Percentiles rank a stretch among this genome's conserved stretches.
Evolutionary conservation across 1,140 invertebrate species (phyloP).

Genomic region (Zaprionus lachaisei): DNA sequence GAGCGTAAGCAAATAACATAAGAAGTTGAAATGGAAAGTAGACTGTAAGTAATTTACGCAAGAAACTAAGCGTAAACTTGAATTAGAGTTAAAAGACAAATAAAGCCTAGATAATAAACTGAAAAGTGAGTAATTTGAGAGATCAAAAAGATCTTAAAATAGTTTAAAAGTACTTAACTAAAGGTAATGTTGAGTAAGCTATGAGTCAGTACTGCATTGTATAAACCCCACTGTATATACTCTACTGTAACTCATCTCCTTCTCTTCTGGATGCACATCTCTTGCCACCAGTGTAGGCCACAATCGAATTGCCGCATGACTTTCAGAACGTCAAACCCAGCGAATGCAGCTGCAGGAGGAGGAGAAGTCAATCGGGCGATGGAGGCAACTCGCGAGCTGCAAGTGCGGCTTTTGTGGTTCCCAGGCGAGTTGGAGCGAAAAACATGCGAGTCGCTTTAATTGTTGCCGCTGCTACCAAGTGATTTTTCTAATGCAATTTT

Average conservation of each 20-base stretch:
- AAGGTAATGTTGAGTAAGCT: background rate
- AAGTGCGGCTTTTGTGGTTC: constrained; percentile 76
- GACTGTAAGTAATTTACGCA: background rate
- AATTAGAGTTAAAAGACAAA: too few relatives aligned
- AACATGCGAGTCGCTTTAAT: constrained; percentile 80
- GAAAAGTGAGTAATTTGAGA: background rate
- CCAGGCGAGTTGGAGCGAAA: constrained; percentile 73
- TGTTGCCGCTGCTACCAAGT: constrained; percentile 73
- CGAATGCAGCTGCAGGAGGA: constrained; percentile 19
- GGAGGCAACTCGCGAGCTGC: constrained; percentile 20
- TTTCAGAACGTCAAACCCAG: constrained; percentile 69
- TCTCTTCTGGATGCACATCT: constrained; percentile 8
- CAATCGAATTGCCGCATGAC: constrained; percentile 50
- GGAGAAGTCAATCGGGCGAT: background rate
- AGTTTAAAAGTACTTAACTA: background rate
- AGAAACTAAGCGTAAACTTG: too few relatives aligned
- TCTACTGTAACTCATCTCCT: constrained; percentile 11
- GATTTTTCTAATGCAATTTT: constrained; percentile 82
- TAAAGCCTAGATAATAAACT: too few relatives aligned
- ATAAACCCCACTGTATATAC: background rate
- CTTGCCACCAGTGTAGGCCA: constrained; percentile 36
- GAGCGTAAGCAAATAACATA: background rate
- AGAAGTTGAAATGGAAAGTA: background rate
- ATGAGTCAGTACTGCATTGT: background rate
- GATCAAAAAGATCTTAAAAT: background rate